Evolutionary conservation across 1,140 invertebrate species (phyloP).

Genomic region (Maconellicoccus hirsutus): DNA sequence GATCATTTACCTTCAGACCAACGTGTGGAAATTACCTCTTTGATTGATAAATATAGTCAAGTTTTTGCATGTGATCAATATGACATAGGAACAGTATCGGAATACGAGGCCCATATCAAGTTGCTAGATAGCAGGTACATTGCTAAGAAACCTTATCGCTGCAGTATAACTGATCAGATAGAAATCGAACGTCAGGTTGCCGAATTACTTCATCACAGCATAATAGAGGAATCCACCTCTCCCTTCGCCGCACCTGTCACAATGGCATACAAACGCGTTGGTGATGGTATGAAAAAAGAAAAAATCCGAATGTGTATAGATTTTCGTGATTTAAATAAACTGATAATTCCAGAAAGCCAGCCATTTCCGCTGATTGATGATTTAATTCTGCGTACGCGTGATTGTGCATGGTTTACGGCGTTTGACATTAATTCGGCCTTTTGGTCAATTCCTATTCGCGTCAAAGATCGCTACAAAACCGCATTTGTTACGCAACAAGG

Average conservation of each 20-base stretch:
- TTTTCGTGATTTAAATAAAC: conserved; percentile 35
- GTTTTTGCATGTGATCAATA: conserved; percentile 32
- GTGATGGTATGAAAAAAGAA: conserved; percentile 28
- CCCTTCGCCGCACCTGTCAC: conserved; percentile 35
- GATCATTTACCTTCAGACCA: too few relatives aligned
- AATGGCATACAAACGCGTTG: conserved; percentile 32
- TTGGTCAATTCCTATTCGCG: conserved; percentile 35
- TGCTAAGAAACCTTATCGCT: conserved; percentile 33
- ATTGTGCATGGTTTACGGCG: conserved; percentile 34
- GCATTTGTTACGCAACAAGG: conserved; percentile 35
- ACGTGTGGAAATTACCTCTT: too few relatives aligned
- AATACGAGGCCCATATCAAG: conserved; percentile 33
- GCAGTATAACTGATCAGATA: conserved; percentile 33
- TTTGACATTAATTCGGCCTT: conserved; percentile 36
- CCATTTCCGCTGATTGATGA: conserved; percentile 35
- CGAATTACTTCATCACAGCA: conserved; percentile 33
- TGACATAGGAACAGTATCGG: conserved; percentile 29
- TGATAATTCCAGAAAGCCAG: conserved; percentile 34
- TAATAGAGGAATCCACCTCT: conserved; percentile 35
- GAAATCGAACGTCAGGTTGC: conserved; percentile 34
- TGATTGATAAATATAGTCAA: conserved; percentile 30
- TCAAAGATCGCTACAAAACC: conserved; percentile 34
- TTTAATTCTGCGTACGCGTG: conserved; percentile 32
- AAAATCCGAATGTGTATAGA: conserved; percentile 34
- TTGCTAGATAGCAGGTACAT: conserved; percentile 32